Base-by-base conservation (phyloP, 2,113 vertebrate genomes). In the Phoenicopterus ruber region DNA sequence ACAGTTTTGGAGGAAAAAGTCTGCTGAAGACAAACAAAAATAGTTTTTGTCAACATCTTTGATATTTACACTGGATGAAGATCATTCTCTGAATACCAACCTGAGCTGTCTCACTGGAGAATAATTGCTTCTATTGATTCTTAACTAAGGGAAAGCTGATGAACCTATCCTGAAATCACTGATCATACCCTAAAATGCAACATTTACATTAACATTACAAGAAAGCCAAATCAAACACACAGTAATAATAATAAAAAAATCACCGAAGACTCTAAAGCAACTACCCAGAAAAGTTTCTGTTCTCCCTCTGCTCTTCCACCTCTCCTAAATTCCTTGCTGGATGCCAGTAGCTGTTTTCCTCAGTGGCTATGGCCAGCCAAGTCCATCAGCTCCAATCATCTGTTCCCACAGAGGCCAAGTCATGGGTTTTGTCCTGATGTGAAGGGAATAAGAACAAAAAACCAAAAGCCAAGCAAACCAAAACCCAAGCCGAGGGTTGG, bases 391-490 rank as follows among this genome's bases (percentile, higher is more conserved):
- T 62, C 20, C 10, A 61, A 9, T 15, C 3, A 9, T 5, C 5
- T 69, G 11, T 74, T 82, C 29, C 6, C 8, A 54, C 1, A 40
- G 10, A 83, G 42, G 5, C 10, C 11, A 91, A 57, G 31, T 40
- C 0, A 46, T 44, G 15, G 24, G 29, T 80, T 91, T 86, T 66
- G 13, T 40, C 26, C 16, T 31, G 6, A 44, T 54, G 5, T 14
- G 31, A 74, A 62, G 1, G 1, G 11, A 79, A 15, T 54, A 63
- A 22, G 21, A 90, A 36, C 0, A 63, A 65, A 73, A 4, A 4
- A 7, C 6, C 2, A 1, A 6, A 47, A 34, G 13, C 2, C 10
- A 40, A 58, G 9, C 10, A 55, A 17, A 31, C 6, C 3, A 50
- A 76, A 59, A 2, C 6, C 5, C 5, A 61, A 42, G 34, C 10